phyloP scores from a whole-genome alignment of 1,140 invertebrate species.

The Matsumurasca onukii region DNA sequence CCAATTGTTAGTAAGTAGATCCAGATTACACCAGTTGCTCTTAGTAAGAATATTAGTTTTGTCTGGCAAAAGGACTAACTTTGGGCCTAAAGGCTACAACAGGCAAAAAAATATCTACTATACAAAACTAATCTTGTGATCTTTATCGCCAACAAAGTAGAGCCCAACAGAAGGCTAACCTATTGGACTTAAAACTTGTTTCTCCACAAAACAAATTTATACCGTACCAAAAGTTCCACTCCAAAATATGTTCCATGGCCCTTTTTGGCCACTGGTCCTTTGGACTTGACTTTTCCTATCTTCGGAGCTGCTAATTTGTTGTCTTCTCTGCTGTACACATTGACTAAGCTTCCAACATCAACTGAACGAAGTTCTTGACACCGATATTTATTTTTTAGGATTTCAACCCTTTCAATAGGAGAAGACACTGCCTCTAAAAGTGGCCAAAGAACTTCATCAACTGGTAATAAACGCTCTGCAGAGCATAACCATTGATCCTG shows the following conservation, averaged over 20 bases:
- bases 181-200: constrained; percentile 22
- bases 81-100: too few species aligned
- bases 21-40: too few species aligned
- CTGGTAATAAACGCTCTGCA: constrained; percentile 29
- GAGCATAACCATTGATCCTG: constrained; percentile 38
- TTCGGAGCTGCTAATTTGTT: constrained; percentile 18
- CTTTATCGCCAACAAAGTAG: too few species aligned
- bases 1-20: too few species aligned
- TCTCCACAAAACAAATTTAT: not conserved
- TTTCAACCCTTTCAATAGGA: constrained; percentile 34
- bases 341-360: constrained; percentile 33
- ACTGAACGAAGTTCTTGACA: constrained; percentile 33
- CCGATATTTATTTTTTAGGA: constrained; percentile 33
- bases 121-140: too few species aligned
- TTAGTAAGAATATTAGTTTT: too few species aligned
- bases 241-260: constrained; percentile 43
- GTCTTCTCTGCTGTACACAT: constrained; percentile 23
- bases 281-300: constrained; percentile 39
- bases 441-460: constrained; percentile 37
- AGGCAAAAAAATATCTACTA: too few species aligned
- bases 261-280: constrained; percentile 38
- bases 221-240: constrained; percentile 43
- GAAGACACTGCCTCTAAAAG: constrained; percentile 35
- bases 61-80: too few species aligned
- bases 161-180: too few species aligned